Conservation (phyloP, 2,888 invertebrate genomes). For the Bimastos eiseni region DNA sequence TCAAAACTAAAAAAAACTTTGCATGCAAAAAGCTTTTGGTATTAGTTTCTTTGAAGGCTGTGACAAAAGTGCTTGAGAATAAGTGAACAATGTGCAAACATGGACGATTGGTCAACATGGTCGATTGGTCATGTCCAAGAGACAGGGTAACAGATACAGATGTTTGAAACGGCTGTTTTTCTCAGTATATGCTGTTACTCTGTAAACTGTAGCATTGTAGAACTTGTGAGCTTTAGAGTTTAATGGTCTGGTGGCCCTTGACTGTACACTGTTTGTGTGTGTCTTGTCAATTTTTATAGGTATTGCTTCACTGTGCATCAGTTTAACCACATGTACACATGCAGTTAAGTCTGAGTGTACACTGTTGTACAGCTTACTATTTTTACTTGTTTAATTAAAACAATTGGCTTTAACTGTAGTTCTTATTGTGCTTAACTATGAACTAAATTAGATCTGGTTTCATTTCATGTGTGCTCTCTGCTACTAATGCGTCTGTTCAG, state of each 20-base stretch:
- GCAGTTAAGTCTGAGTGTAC: not conserved
- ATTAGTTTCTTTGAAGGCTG: constrained; percentile 6
- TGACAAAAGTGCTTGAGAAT: not conserved
- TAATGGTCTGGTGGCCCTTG: not conserved
- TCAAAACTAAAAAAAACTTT: not conserved
- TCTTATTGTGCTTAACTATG: not conserved
- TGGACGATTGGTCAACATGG: too few species aligned
- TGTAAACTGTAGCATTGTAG: not conserved
- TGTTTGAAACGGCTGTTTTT: not conserved
- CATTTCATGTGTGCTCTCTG: not conserved
- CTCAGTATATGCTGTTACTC: not conserved
- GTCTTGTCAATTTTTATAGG: not conserved
- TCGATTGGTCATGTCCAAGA: not conserved
- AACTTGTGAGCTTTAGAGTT: not conserved
- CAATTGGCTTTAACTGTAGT: constrained; percentile 4
- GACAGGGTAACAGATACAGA: constrained; percentile 9
- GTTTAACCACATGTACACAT: not conserved
- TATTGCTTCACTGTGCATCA: not conserved
- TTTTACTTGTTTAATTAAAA: constrained; percentile 13
- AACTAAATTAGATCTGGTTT: not conserved
- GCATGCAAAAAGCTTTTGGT: constrained; percentile 5
- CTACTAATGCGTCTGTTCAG: not conserved
- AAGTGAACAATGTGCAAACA: not conserved
- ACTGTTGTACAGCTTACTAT: not conserved
- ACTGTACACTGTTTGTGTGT: not conserved